Evolutionary conservation across 2,113 vertebrate genomes (phyloP).

Genomic region (Pontoporia blainvillei): DNA sequence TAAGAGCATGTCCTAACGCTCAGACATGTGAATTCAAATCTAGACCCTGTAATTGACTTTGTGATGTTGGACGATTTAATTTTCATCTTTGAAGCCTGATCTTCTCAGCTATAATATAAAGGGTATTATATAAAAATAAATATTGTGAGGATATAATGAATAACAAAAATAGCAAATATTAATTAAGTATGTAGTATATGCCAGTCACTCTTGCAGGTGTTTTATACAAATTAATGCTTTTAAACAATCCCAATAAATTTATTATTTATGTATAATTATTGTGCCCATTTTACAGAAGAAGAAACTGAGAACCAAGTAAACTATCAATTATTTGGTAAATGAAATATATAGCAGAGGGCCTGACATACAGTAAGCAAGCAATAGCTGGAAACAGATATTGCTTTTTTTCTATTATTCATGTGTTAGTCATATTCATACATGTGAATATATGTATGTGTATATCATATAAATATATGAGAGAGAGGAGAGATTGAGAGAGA

Average conservation of each 20-base stretch:
- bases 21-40: neutral
- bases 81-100: neutral
- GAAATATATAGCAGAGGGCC: neutral
- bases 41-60: neutral
- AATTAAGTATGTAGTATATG: neutral
- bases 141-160: neutral
- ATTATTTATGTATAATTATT: neutral
- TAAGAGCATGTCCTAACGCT: neutral
- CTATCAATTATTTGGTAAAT: neutral
- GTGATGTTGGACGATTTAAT: neutral
- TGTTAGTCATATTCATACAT: neutral
- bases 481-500: neutral
- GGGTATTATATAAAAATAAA: too few relatives aligned
- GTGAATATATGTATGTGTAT: neutral
- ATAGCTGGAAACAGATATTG: neutral
- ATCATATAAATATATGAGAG: neutral
- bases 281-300: neutral
- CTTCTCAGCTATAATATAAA: neutral
- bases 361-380: neutral
- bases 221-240: neutral
- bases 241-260: neutral
- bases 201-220: neutral
- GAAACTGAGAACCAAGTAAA: neutral
- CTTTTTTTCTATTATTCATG: neutral
- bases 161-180: neutral